Evolutionary conservation across 2,888 invertebrate species (phyloP).

Genomic region (Pseudococcus jackbeardsleyi): DNA sequence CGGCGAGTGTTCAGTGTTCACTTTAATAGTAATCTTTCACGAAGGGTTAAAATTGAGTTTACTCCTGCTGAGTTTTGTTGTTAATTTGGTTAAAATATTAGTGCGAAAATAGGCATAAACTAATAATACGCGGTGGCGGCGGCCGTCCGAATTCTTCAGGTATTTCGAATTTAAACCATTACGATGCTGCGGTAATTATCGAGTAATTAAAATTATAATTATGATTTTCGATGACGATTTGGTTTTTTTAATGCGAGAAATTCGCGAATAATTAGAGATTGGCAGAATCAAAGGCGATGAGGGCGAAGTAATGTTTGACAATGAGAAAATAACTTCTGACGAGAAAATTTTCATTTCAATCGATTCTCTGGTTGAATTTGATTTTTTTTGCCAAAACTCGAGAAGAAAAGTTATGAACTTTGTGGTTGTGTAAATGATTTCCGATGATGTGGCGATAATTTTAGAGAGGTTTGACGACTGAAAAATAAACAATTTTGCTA

Average conservation of each 20-base stretch:
- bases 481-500: too few relatives aligned
- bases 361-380: too few relatives aligned
- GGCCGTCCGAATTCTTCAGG: background rate
- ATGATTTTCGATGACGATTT: background rate
- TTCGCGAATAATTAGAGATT: too few relatives aligned
- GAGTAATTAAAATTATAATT: background rate
- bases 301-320: too few relatives aligned
- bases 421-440: too few relatives aligned
- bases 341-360: too few relatives aligned
- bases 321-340: too few relatives aligned
- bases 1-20: constrained; percentile 16
- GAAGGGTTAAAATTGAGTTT: constrained; percentile 38
- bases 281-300: too few relatives aligned
- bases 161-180: constrained; percentile 34
- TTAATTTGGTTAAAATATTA: constrained; percentile 53
- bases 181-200: background rate
- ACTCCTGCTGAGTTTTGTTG: constrained; percentile 46
- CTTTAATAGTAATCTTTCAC: constrained; percentile 37
- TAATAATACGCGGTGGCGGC: background rate
- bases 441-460: too few relatives aligned
- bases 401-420: too few relatives aligned
- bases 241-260: background rate
- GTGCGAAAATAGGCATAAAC: constrained; percentile 48
- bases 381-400: too few relatives aligned
- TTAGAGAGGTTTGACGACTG: too few relatives aligned